Evolutionary conservation across 1,140 invertebrate species (phyloP).

Genomic region (Episyrphus balteatus): DNA sequence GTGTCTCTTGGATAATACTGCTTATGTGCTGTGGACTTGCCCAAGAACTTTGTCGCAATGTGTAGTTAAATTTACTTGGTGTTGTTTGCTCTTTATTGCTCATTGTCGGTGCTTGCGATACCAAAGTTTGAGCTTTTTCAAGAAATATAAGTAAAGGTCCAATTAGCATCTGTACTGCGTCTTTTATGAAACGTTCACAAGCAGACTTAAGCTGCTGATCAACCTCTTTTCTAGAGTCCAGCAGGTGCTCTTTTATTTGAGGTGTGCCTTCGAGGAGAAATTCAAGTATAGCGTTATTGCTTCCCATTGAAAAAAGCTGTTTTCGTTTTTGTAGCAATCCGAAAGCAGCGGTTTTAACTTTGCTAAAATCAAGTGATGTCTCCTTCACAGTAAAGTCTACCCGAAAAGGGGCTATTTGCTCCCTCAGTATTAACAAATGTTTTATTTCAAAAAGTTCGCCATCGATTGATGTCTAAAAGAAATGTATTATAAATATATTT

Average conservation of each 20-base stretch:
- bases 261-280: slow-evolving; percentile 86
- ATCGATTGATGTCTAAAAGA: slow-evolving; percentile 62
- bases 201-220: slow-evolving; percentile 80
- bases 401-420: slow-evolving; percentile 97
- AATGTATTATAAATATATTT: neutral
- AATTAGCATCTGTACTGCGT: slow-evolving; percentile 65
- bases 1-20: slow-evolving; percentile 48
- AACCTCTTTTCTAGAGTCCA: slow-evolving; percentile 91
- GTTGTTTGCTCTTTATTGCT: slow-evolving; percentile 5
- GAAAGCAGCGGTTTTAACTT: slow-evolving; percentile 76
- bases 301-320: slow-evolving; percentile 75
- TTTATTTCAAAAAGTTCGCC: slow-evolving; percentile 95
- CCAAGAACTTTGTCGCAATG: slow-evolving; percentile 37
- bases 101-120: slow-evolving; percentile 9
- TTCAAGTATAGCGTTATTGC: slow-evolving; percentile 84
- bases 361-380: slow-evolving; percentile 82
- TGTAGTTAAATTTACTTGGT: slow-evolving; percentile 17
- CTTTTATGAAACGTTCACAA: slow-evolving; percentile 84
- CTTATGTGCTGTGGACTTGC: slow-evolving; percentile 44
- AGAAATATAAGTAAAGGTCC: slow-evolving; percentile 61
- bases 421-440: slow-evolving; percentile 89
- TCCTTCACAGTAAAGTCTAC: slow-evolving; percentile 91
- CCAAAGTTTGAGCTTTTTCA: slow-evolving; percentile 50
- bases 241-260: slow-evolving; percentile 78
- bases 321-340: slow-evolving; percentile 75